A percentile compares a stretch with the other conserved stretches of the same genome.
Evolutionary conservation across 2,113 vertebrate species (phyloP).

Genomic region (Perccottus glenii): DNA sequence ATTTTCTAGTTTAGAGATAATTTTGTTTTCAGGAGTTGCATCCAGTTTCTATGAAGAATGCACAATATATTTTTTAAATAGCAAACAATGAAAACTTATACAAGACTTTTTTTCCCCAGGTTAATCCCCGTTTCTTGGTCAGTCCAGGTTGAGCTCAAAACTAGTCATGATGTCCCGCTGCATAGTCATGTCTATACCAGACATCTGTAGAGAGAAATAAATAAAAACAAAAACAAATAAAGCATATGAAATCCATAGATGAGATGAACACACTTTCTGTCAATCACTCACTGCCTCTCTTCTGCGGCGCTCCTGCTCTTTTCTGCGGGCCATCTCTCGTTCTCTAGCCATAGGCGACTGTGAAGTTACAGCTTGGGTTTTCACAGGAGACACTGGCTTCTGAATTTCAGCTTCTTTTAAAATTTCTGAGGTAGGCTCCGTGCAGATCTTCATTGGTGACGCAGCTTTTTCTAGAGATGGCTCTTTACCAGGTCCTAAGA

Average conservation of each 20-base stretch:
- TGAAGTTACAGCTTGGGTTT: slow-evolving; percentile 31
- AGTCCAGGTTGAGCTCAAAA: slow-evolving; percentile 89
- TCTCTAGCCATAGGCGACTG: slow-evolving; percentile 64
- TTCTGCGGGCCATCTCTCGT: slow-evolving; percentile 84
- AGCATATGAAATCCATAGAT: not conserved
- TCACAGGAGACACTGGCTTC: slow-evolving; percentile 31
- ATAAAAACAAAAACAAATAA: not conserved
- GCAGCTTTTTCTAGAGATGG: slow-evolving; percentile 25
- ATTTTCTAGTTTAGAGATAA: not conserved
- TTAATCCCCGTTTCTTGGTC: slow-evolving; percentile 14
- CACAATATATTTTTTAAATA: not conserved
- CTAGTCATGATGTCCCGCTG: slow-evolving; percentile 89
- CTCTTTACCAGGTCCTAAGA: slow-evolving; percentile 14
- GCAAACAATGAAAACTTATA: not conserved
- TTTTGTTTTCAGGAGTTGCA: not conserved
- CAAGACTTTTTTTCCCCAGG: not conserved
- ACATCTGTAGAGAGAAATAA: slow-evolving; percentile 80
- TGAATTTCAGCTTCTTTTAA: slow-evolving; percentile 32
- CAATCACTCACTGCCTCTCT: slow-evolving; percentile 85
- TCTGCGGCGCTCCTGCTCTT: slow-evolving; percentile 89
- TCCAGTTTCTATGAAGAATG: slow-evolving; percentile 1
- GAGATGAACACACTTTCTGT: not conserved
- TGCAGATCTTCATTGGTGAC: slow-evolving; percentile 38
- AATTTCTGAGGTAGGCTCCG: slow-evolving; percentile 37
- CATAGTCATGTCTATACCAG: slow-evolving; percentile 86